phyloP scores from a whole-genome alignment of 2,888 invertebrate species.

The Andrena bucephala region DNA sequence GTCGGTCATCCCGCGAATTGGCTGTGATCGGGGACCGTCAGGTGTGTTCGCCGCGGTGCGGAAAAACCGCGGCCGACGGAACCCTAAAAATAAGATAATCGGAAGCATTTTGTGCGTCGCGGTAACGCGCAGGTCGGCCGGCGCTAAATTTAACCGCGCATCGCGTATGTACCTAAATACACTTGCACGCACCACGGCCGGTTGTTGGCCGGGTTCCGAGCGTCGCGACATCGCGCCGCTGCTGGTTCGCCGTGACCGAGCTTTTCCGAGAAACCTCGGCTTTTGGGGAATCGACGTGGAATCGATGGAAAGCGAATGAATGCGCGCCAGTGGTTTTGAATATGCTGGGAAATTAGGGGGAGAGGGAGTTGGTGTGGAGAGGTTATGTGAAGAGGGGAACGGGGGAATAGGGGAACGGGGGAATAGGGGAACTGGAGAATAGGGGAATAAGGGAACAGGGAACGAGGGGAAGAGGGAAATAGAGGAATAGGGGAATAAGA shows the following conservation, averaged over 20 bases:
- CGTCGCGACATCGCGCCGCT: constrained; percentile 58
- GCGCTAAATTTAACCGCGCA: constrained; percentile 80
- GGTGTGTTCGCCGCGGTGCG: constrained; percentile 39
- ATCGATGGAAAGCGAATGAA: not conserved
- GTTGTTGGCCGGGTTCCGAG: constrained; percentile 81
- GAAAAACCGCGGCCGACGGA: constrained; percentile 61
- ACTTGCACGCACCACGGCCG: constrained; percentile 77
- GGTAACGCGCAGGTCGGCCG: constrained; percentile 78
- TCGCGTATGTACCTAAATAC: constrained; percentile 81
- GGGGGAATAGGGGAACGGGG: too few relatives aligned
- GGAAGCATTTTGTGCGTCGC: constrained; percentile 79
- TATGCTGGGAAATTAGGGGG: too few relatives aligned
- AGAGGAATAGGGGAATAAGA: too few relatives aligned
- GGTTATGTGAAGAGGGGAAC: too few relatives aligned
- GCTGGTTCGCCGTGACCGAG: constrained; percentile 59
- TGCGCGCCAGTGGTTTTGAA: not conserved
- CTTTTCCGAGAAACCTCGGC: constrained; percentile 58
- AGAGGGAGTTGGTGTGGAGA: too few relatives aligned
- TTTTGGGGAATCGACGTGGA: constrained; percentile 14
- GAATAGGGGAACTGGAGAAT: too few relatives aligned
- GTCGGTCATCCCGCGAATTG: constrained; percentile 8
- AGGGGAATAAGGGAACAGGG: too few relatives aligned
- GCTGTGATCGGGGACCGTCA: constrained; percentile 36
- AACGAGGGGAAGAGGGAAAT: too few relatives aligned
- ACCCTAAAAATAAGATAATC: constrained; percentile 82